Evolutionary conservation across 1,140 invertebrate species (phyloP), one percentile per base, ranked within the genome.

Genomic region (Choristoneura fumiferana): DNA sequence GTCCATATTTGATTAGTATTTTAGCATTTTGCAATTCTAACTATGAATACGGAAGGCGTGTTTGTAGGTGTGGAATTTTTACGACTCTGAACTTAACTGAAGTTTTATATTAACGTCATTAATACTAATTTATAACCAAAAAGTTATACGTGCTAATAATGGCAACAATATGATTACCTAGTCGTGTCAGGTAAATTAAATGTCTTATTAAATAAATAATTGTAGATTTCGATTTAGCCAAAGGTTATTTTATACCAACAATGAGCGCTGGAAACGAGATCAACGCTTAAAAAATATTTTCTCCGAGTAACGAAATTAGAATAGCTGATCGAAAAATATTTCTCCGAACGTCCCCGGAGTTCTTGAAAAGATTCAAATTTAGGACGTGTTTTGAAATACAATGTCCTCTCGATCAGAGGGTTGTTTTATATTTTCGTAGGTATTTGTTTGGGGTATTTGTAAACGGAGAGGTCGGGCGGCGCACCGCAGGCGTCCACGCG

Each of bases 1-100:
- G 70, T 84, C 73, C 74, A 85, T 87, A 84, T 85, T 87, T 87
- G 82, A 87, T 85, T 84, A 83, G 73, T 67, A 78, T 80, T 76
- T 77, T 77, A 69, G 65, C 73, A 73, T 71, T 77, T 76, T 76
- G 77, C 73, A 83, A 69, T 74, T 62, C 71, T 81, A 78, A 84
- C 77, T 80, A 75, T 73, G 75, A 76, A 77, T 76, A 65, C 63
- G 52, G 61, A 58, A 61, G 56, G 63, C 57, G 70, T 49, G 49
- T 68, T 62, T 62, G 43, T 49, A 62, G 62, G 69, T 69, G 63
- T 62, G 33, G 54, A 66, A 57, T 49, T 39, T 49, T 12, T 33
- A 14, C 37, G 9, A 40, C 8, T 40, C 29, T 13, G 29, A 45
- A 14, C n/a, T 4, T 14, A 15, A 45, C 40, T 9, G 12, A 45